Conservation (phyloP, 2,113 vertebrate species). For the Theristicus caerulescens region DNA sequence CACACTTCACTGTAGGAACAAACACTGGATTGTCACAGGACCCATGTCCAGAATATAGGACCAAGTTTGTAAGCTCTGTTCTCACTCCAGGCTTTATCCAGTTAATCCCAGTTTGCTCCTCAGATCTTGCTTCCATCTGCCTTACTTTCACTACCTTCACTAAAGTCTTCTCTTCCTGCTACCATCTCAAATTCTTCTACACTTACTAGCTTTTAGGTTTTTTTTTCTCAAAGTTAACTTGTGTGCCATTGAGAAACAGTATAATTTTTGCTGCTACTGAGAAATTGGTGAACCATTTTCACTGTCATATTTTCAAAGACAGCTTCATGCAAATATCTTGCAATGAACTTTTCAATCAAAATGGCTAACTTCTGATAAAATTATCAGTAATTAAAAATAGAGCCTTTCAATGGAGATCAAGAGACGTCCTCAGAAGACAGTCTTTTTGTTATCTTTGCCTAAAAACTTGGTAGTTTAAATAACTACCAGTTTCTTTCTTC, state of each 20-base stretch:
- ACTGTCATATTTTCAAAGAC: background rate
- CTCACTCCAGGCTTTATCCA: background rate
- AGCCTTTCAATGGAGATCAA: background rate
- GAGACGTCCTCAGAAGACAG: background rate
- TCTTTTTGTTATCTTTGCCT: background rate
- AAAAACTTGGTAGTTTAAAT: background rate
- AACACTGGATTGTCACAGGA: background rate
- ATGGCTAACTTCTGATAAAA: background rate
- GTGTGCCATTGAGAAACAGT: background rate
- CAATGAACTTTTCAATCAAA: background rate
- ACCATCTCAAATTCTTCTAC: background rate
- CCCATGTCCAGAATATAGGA: background rate
- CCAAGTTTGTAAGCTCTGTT: background rate
- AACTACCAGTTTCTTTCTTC: background rate
- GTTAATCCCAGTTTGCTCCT: background rate
- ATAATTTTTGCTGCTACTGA: background rate
- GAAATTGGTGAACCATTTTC: background rate
- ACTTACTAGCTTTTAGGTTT: background rate
- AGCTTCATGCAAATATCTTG: background rate
- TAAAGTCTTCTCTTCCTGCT: background rate
- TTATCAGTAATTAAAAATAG: background rate
- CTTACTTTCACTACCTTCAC: background rate
- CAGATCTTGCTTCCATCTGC: background rate
- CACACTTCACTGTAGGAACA: background rate
- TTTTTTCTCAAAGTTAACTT: background rate